A percentile compares a stretch with the other conserved stretches of the same genome.
These are phyloP conservation scores for Mesembrinibis cayennensis DNA, from an alignment of 2,113 vertebrate species.

Conservation along the genomic window DNA sequence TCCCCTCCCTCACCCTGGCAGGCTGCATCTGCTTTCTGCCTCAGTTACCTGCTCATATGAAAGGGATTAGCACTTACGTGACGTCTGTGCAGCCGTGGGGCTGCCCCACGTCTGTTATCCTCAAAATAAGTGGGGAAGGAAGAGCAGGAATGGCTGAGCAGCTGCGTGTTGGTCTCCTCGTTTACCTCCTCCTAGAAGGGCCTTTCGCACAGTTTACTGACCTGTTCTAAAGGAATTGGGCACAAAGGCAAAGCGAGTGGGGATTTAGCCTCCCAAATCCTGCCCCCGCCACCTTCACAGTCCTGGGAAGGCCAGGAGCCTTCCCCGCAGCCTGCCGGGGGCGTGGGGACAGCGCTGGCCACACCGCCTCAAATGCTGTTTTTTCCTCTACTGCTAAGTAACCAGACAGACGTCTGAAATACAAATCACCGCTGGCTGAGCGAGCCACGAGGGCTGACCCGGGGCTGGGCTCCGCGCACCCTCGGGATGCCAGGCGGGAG, in stretches of 20 bases:
- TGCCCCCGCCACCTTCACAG: neutral
- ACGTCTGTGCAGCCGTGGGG: accelerated
- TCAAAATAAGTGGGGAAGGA: neutral
- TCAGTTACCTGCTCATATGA: accelerated
- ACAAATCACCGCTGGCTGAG: neutral
- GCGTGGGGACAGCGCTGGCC: neutral
- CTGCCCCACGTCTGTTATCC: accelerated
- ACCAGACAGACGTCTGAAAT: neutral
- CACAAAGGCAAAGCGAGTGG: neutral
- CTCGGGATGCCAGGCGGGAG: accelerated
- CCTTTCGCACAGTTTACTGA: neutral
- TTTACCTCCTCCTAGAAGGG: neutral
- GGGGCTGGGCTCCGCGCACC: accelerated
- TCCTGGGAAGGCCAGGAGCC: neutral
- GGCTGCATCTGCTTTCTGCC: neutral
- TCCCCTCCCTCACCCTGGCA: neutral
- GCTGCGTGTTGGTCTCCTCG: neutral
- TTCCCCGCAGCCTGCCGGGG: neutral
- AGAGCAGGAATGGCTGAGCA: neutral
- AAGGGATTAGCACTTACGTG: neutral
- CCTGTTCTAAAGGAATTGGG: neutral
- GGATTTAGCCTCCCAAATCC: neutral
- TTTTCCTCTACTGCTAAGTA: neutral
- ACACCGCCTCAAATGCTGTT: neutral
- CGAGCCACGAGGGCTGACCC: neutral